Percentiles rank a stretch among this genome's conserved stretches.
Evolutionary conservation across 2,113 vertebrate species (phyloP).

Genomic region (Sisor rabdophorus): DNA sequence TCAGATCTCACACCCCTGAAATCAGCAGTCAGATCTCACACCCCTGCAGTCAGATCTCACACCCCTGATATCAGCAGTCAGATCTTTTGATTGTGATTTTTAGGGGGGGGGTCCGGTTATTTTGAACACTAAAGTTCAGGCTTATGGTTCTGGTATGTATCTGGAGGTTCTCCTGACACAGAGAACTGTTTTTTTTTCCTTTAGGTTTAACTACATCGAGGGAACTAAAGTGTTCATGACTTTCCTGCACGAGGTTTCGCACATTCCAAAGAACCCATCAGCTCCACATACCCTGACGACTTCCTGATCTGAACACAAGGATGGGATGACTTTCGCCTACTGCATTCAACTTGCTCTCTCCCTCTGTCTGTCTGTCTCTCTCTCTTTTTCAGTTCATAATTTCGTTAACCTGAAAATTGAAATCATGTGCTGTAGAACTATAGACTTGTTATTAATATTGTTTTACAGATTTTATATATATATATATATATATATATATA

Average conservation of each 20-base stretch:
- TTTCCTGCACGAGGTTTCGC: slow-evolving; percentile 68
- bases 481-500: no score
- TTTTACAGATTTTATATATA: no score
- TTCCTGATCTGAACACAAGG: not conserved
- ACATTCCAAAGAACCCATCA: slow-evolving; percentile 52
- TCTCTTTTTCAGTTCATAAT: no score
- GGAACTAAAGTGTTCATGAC: slow-evolving; percentile 72
- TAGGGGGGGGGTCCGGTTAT: not conserved
- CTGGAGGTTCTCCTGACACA: not conserved
- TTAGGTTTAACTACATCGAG: slow-evolving; percentile 73
- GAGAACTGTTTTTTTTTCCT: not conserved
- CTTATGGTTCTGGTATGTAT: not conserved
- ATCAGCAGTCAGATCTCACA: not conserved
- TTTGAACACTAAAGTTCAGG: not conserved
- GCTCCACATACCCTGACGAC: not conserved
- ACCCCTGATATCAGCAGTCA: not conserved
- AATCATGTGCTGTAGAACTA: no score
- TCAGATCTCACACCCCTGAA: no score
- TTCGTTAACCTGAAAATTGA: no score
- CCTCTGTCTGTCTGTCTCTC: no score
- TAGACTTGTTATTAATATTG: no score
- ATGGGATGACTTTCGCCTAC: no score
- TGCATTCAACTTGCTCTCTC: no score
- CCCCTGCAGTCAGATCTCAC: no score
- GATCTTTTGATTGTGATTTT: no score